Conservation (phyloP, 1,140 invertebrate species). For the Agrypnia vestita region DNA sequence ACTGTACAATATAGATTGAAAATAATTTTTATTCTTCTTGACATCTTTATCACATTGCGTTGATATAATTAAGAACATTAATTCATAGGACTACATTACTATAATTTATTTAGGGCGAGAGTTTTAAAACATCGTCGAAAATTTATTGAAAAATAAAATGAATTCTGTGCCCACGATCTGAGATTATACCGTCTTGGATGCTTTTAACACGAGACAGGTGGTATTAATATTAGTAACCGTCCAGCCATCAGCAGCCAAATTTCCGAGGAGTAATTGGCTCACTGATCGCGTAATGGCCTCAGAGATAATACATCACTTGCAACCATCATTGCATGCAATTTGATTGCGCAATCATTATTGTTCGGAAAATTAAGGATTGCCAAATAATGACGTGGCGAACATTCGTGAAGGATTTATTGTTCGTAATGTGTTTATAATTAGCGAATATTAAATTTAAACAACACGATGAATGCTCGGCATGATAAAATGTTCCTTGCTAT, state of each 20-base stretch:
- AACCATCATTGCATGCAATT: constrained; percentile 19
- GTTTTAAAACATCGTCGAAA: background rate
- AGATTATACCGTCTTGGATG: background rate
- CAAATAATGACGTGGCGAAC: background rate
- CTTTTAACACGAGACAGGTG: constrained; percentile 18
- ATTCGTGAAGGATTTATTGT: too few relatives aligned
- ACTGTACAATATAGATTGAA: too few relatives aligned
- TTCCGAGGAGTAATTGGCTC: constrained; percentile 23
- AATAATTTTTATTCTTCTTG: too few relatives aligned
- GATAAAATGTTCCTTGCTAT: too few relatives aligned
- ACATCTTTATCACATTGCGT: too few relatives aligned
- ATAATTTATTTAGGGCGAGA: background rate
- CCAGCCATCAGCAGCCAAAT: constrained; percentile 17
- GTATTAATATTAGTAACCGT: background rate
- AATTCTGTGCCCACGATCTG: background rate
- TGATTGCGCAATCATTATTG: constrained; percentile 18
- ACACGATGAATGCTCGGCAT: too few relatives aligned
- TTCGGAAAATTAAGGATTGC: constrained; percentile 19
- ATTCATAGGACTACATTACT: too few relatives aligned
- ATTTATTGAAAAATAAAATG: background rate
- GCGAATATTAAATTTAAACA: too few relatives aligned
- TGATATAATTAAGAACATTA: too few relatives aligned
- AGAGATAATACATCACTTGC: constrained; percentile 12
- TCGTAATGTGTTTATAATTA: too few relatives aligned
- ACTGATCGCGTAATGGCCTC: background rate